Conservation (phyloP, 1,140 invertebrate genomes). For the Cotesia typhae region DNA sequence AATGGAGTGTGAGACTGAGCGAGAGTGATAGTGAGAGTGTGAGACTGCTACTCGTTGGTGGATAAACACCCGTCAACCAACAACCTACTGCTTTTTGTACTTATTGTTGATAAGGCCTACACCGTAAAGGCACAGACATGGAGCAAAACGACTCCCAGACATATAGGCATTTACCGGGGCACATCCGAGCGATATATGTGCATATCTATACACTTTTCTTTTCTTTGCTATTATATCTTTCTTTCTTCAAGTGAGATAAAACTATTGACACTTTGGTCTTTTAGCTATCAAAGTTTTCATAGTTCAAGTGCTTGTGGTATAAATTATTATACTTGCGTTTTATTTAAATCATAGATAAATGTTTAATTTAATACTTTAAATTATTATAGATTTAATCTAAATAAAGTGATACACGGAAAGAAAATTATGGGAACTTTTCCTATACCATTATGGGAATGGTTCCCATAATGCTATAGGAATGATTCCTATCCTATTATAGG, state of each 20-base stretch:
- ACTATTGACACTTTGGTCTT: neutral
- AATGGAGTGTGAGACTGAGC: neutral
- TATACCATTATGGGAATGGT: no score
- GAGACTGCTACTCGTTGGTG: constrained; percentile 31
- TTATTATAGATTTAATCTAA: no score
- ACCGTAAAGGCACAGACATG: no score
- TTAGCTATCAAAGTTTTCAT: neutral
- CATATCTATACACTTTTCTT: neutral
- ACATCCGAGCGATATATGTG: neutral
- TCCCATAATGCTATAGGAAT: no score
- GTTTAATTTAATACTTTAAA: no score
- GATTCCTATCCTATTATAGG: no score
- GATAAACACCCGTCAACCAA: constrained; percentile 44
- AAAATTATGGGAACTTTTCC: no score
- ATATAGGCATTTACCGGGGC: neutral
- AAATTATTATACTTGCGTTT: no score
- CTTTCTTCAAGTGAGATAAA: constrained; percentile 14
- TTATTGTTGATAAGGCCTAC: neutral
- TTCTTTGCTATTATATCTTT: neutral
- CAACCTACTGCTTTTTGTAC: neutral
- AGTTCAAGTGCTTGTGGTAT: no score
- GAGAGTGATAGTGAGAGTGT: neutral
- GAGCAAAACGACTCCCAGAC: no score
- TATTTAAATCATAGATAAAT: no score
- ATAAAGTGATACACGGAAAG: no score